Evolutionary conservation across 2,113 vertebrate genomes (phyloP), one percentile per base, ranked within the genome.

Genomic region (Nettapus auritus): DNA sequence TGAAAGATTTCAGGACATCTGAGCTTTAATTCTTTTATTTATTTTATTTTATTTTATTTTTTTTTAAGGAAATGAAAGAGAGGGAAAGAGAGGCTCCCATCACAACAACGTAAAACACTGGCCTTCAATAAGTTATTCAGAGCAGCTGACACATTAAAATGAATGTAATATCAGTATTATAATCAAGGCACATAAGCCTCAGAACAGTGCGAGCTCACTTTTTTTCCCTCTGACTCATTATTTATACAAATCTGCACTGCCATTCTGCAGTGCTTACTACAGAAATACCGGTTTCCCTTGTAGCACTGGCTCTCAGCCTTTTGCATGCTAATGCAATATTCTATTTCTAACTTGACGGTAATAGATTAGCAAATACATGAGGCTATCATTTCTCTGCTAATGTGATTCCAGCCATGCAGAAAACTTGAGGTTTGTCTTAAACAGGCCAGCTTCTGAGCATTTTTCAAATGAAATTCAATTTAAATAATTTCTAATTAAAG

Each of bases 401-500:
- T 97, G 86, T 57, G 80, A 95, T 96, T 94, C 92, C 70, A 96
- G 89, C 88, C 26, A 48, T 88, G 94, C 94, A 94, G 93, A 93
- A 95, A 97, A 74, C 74, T 75, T 0, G 13, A 92, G 26, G 21
- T 96, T 97, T 88, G 86, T 93, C 92, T 97, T 94, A 87, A 97
- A 95, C 66, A 90, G 89, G 52, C 76, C 55, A 82, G 53, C 79
- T 95, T 87, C 92, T 94, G 71, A 96, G 79, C 67, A 64, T 97
- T 97, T 95, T 89, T 97, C 60, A 90, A 86, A 93, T 76, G 89
- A 96, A 97, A 96, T 97, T 91, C 70, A 97, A 96, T 97, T 96
- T 94, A 96, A 96, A 94, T 92, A 77, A 95, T 94, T 97, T 95
- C 79, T 89, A 87, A 93, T 93, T 91, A 82, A 95, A 94, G 70